These are phyloP conservation scores for Anguilla obscura DNA, from an alignment of 2,797 vertebrate species.

Conservation along the genomic window DNA sequence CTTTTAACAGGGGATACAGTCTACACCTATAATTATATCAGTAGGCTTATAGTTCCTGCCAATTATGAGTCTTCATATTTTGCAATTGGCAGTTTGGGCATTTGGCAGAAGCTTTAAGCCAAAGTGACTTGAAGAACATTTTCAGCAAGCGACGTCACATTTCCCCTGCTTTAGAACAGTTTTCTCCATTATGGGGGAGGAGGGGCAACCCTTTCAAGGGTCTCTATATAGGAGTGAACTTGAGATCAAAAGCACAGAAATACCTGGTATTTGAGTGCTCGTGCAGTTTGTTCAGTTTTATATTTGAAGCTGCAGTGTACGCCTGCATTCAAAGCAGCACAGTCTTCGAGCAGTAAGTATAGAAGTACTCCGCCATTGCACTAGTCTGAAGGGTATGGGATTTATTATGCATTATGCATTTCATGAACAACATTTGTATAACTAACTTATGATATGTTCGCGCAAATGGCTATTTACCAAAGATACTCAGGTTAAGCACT, in stretches of 20 bases:
- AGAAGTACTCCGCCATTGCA: background rate
- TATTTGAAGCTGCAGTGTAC: background rate
- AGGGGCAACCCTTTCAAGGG: background rate
- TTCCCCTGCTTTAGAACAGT: background rate
- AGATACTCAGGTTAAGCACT: background rate
- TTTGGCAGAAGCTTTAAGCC: background rate
- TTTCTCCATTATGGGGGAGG: background rate
- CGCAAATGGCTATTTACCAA: background rate
- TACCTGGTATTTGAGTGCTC: background rate
- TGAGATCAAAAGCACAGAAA: slow-evolving; percentile 1
- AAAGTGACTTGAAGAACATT: background rate
- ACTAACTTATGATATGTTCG: background rate
- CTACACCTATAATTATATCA: background rate
- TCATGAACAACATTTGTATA: background rate
- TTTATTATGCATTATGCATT: background rate
- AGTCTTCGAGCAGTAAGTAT: background rate
- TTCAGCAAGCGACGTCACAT: background rate
- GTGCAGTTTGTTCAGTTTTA: background rate
- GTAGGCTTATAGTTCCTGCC: background rate
- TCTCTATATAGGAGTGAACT: background rate
- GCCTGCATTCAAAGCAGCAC: background rate
- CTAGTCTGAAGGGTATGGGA: background rate
- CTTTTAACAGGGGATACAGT: background rate
- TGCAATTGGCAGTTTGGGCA: background rate
- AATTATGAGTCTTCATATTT: background rate